Conservation (phyloP, 2,797 vertebrate genomes). For the Aulostomus chinensis region DNA sequence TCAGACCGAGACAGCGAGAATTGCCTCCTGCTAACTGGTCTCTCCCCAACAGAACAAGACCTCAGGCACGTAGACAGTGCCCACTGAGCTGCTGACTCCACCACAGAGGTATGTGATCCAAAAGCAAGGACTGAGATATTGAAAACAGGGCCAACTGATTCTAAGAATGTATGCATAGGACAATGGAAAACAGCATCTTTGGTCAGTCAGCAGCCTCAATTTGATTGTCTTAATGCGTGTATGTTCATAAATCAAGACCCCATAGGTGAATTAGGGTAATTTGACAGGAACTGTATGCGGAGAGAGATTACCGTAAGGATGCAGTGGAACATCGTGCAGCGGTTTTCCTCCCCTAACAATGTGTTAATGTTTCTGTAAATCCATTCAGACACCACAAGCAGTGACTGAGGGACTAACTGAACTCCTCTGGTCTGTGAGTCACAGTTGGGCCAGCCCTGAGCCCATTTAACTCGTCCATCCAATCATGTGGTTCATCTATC, state of each 20-base stretch:
- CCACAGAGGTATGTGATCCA: constrained; percentile 35
- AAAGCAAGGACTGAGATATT: constrained; percentile 21
- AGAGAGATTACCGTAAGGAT: constrained; percentile 47
- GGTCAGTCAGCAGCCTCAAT: constrained; percentile 9
- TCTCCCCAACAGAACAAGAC: constrained; percentile 42
- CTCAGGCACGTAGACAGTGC: constrained; percentile 44
- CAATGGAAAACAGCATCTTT: neutral
- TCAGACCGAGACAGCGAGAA: constrained; percentile 57
- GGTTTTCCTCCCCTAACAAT: constrained; percentile 48
- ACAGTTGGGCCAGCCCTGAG: constrained; percentile 29
- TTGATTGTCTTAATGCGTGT: constrained; percentile 5
- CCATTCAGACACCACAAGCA: constrained; percentile 52
- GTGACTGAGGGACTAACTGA: constrained; percentile 42
- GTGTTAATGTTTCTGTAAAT: constrained; percentile 60
- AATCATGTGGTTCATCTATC: constrained; percentile 14
- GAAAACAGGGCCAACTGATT: constrained; percentile 18
- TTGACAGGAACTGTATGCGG: constrained; percentile 41
- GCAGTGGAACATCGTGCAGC: constrained; percentile 39
- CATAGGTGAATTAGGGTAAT: constrained; percentile 39
- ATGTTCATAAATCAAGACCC: constrained; percentile 35
- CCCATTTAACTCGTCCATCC: constrained; percentile 1
- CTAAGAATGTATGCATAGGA: neutral
- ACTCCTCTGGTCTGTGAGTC: constrained; percentile 39
- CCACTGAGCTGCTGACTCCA: constrained; percentile 40
- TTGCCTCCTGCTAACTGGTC: constrained; percentile 54